These are phyloP conservation scores for Ariopsis seemanni DNA, from an alignment of 2,113 vertebrate species.

Conservation along the genomic window DNA sequence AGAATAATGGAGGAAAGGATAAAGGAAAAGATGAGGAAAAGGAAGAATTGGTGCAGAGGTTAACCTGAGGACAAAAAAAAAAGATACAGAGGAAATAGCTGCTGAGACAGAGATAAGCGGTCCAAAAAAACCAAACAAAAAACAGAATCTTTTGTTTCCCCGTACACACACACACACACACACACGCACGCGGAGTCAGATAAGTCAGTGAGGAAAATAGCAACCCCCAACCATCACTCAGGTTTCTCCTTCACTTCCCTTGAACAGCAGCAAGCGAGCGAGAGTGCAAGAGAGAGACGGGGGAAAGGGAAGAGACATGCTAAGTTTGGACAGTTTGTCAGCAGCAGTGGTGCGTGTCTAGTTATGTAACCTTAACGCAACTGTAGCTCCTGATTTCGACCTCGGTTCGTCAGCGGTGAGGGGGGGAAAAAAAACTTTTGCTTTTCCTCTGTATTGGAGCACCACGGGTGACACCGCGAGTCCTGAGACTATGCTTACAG, in stretches of 20 bases:
- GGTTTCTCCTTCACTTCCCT: slow-evolving; percentile 34
- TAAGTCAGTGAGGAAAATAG: slow-evolving; percentile 11
- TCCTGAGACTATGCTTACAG: neutral
- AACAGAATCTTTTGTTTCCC: neutral
- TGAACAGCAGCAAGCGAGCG: neutral
- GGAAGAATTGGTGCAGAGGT: neutral
- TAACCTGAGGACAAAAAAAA: neutral
- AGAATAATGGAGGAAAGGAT: neutral
- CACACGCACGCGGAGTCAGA: neutral
- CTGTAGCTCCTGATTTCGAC: slow-evolving; percentile 8
- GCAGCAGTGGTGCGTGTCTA: slow-evolving; percentile 1
- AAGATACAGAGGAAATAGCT: neutral
- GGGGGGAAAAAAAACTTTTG: neutral
- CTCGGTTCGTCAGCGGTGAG: neutral
- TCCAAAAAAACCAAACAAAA: neutral
- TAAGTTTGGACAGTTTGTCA: slow-evolving; percentile 31
- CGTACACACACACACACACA: neutral
- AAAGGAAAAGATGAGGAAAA: neutral
- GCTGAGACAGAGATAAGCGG: neutral
- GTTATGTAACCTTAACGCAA: slow-evolving; percentile 25
- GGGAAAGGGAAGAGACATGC: neutral
- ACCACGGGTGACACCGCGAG: neutral
- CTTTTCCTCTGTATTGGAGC: neutral
- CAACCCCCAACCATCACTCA: neutral
- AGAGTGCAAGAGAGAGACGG: neutral